These are phyloP conservation scores for Acromyrmex heyeri DNA, from an alignment of 1,140 invertebrate species.

Conservation along the genomic window DNA sequence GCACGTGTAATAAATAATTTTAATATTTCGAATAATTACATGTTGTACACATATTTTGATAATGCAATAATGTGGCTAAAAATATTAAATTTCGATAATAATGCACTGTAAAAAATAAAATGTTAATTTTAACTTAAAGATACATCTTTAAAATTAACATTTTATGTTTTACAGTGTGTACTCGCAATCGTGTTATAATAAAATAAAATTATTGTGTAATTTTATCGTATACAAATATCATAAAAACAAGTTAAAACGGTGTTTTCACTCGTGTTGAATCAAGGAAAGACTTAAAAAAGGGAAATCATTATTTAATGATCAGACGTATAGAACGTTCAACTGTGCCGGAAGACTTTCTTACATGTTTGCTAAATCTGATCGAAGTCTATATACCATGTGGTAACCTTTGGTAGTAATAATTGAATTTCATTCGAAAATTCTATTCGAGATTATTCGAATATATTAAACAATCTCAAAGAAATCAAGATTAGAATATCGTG, in stretches of 20 bases:
- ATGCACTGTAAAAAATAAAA: neutral
- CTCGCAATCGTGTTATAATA: neutral
- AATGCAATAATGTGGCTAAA: neutral
- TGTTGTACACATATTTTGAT: neutral
- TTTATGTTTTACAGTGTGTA: no score
- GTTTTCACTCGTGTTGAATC: neutral
- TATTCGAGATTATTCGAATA: neutral
- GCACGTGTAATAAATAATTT: constrained; percentile 6
- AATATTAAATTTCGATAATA: neutral
- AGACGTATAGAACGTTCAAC: neutral
- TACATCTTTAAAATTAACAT: no score
- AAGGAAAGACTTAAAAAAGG: neutral
- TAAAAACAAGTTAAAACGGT: neutral
- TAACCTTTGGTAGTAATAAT: constrained; percentile 24
- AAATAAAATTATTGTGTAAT: neutral
- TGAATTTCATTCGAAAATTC: constrained; percentile 34
- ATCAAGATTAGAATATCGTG: constrained; percentile 37
- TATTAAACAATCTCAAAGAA: constrained; percentile 22
- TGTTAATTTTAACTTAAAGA: no score
- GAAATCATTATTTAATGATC: constrained; percentile 23
- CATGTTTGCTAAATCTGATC: constrained; percentile 22
- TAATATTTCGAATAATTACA: neutral
- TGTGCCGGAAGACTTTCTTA: constrained; percentile 45
- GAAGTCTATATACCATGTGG: constrained; percentile 54
- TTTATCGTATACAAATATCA: neutral